phyloP scores from a whole-genome alignment of 2,113 vertebrate species.

The Macquaria ambigua region DNA sequence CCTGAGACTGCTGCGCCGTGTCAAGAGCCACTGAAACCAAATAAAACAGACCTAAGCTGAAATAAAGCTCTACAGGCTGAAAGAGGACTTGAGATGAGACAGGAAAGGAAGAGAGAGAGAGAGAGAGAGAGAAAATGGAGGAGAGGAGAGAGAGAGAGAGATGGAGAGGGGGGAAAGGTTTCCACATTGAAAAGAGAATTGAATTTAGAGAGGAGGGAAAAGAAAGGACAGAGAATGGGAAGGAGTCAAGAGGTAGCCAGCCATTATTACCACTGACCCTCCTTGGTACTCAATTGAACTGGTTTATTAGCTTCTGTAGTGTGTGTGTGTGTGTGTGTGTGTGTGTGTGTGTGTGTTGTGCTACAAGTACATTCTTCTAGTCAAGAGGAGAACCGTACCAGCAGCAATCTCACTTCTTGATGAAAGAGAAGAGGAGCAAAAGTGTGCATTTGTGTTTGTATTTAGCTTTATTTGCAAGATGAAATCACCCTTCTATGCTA shows the following conservation, averaged over 20 bases:
- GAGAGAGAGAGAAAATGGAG: conserved; percentile 5
- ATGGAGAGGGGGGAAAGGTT: conserved; percentile 28
- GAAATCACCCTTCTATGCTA: not conserved
- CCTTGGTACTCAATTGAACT: conserved; percentile 76
- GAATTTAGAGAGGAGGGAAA: conserved; percentile 68
- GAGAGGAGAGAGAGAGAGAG: conserved; percentile 15
- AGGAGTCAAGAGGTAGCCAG: conserved; percentile 74
- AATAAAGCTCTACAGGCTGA: conserved; percentile 57
- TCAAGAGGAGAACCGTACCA: conserved; percentile 35
- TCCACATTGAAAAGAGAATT: conserved; percentile 72
- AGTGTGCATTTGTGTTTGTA: conserved; percentile 7
- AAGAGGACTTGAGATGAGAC: conserved; percentile 53
- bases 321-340: conserved; percentile 37
- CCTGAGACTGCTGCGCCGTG: conserved; percentile 17
- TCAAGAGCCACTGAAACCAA: conserved; percentile 60
- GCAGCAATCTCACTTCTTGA: conserved; percentile 43
- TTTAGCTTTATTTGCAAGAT: conserved; percentile 6
- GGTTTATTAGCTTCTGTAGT: conserved; percentile 76
- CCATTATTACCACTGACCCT: conserved; percentile 83
- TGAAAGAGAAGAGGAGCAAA: not conserved
- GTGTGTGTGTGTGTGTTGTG: conserved; percentile 18
- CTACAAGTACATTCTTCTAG: conserved; percentile 23
- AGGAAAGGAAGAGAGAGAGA: conserved; percentile 6
- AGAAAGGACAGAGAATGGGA: conserved; percentile 61
- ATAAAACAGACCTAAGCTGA: conserved; percentile 54